Conservation (phyloP, 2,113 vertebrate species). For the Muntiacus reevesi region DNA sequence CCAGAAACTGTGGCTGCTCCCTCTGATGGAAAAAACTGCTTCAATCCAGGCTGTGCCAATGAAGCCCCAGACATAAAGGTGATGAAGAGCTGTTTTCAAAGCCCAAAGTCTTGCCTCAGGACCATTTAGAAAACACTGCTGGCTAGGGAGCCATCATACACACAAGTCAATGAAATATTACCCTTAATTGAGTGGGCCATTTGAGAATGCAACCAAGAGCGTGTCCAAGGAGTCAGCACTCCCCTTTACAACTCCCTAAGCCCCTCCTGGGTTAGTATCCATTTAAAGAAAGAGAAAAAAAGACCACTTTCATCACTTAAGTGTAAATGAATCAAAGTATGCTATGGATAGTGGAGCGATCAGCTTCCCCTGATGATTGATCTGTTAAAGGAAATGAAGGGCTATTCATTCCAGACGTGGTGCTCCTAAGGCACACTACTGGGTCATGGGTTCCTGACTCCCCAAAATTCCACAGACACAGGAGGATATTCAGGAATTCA, state of each 20-base stretch:
- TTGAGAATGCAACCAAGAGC: constrained; percentile 79
- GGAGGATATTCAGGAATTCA: constrained; percentile 16
- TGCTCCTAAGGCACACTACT: constrained; percentile 61
- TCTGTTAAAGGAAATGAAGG: constrained; percentile 72
- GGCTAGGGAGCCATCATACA: constrained; percentile 69
- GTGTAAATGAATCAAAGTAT: constrained; percentile 76
- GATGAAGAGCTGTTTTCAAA: constrained; percentile 64
- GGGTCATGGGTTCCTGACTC: constrained; percentile 70
- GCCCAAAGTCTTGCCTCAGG: constrained; percentile 77
- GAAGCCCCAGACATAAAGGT: constrained; percentile 54
- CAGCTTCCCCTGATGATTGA: constrained; percentile 76
- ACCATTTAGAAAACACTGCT: constrained; percentile 75
- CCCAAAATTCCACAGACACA: constrained; percentile 42
- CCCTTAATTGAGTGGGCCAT: constrained; percentile 76
- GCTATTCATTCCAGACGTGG: constrained; percentile 74
- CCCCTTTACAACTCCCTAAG: constrained; percentile 78
- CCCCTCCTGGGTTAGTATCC: constrained; percentile 63
- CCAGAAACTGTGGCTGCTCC: background rate
- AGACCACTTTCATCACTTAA: constrained; percentile 62
- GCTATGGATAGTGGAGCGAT: constrained; percentile 74
- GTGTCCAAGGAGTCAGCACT: constrained; percentile 77
- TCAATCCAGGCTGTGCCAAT: background rate
- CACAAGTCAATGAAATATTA: constrained; percentile 78
- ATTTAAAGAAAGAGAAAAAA: constrained; percentile 53
- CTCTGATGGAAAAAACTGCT: constrained; percentile 4